phyloP scores from a whole-genome alignment of 2,797 vertebrate species.

The Megalops cyprinoides region DNA sequence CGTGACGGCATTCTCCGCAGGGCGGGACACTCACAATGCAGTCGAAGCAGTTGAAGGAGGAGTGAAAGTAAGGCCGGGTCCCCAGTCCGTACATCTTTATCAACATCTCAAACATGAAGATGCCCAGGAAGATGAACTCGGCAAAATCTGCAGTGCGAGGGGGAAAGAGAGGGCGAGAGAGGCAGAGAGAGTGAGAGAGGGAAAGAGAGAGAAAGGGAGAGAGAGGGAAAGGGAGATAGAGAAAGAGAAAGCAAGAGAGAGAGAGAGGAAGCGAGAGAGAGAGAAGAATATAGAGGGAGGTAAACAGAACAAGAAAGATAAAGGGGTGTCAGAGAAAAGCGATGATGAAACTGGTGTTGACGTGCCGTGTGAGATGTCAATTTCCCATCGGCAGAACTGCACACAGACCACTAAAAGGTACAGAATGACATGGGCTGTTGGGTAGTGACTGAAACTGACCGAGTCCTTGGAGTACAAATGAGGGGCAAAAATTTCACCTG shows the following conservation, averaged over 20 bases:
- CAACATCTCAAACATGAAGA: constrained; percentile 88
- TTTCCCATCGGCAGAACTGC: no score
- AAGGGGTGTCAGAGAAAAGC: not conserved
- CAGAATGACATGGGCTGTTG: no score
- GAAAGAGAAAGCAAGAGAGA: not conserved
- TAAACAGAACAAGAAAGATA: not conserved
- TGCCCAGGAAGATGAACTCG: constrained; percentile 85
- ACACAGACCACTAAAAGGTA: no score
- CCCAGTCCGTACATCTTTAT: constrained; percentile 93
- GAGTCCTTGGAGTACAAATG: no score
- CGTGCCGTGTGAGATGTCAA: no score
- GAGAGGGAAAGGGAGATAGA: no score
- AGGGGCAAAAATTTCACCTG: no score
- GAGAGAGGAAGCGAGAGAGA: constrained; percentile 18
- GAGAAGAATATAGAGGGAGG: no score
- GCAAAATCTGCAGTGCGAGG: constrained; percentile 73
- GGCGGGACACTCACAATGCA: constrained; percentile 83
- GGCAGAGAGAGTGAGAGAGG: constrained; percentile 6
- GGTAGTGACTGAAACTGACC: no score
- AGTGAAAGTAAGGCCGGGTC: constrained; percentile 91
- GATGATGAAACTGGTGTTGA: no score
- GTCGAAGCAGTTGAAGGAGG: constrained; percentile 97
- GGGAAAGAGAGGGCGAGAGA: not conserved
- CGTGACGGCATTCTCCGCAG: not conserved
- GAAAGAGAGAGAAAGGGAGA: not conserved